Evolutionary conservation across 2,888 invertebrate genomes (phyloP), one percentile per base, ranked within the genome.

Genomic region (Gerosis bhagava): DNA sequence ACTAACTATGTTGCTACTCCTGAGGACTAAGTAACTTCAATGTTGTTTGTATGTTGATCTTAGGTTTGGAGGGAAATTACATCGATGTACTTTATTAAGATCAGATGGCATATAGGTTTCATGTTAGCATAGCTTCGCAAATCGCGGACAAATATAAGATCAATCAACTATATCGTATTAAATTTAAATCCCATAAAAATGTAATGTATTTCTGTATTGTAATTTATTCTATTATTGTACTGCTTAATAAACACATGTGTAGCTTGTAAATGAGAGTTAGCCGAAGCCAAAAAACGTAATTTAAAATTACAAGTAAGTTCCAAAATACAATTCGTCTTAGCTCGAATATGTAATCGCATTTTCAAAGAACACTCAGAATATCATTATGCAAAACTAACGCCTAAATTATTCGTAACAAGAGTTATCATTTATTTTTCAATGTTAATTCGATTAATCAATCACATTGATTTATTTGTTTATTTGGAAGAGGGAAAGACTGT

Each of bases 251-350:
- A 8, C 26, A 44, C 35, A 29, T 37, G 44, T 36, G 1, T 16
- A n/a, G 44, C 19, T 37, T 45, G 31, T 10, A 29, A 8, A 45
- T 45, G 8, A 12, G 24, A 4, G 8, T 34, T 34, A 34, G 6
- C 22, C n/a, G n/a, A 24, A 26, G 28, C n/a, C n/a, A 17, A 37
- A 37, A 37, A 37, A 45, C 22, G n/a, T 5, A 31, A 31, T 45
- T 37, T 45, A 31, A 45, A 45, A 24, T 45, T 36, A n/a, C 29
- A 43, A 43, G 7, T 21, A 43, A 11, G 7, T 11, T 19, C 25
- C 6, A 15, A 43, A 13, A 34, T 43, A 26, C n/a, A 43, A 28
- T 35, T 34, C 34, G 26, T 21, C 7, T 19, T 28, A 28, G 26
- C 5, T 15, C 34, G 26, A 43, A 35, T 35, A 26, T 21, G n/a